phyloP scores from a whole-genome alignment of 2,113 vertebrate species.

The Todiramphus chloris region DNA sequence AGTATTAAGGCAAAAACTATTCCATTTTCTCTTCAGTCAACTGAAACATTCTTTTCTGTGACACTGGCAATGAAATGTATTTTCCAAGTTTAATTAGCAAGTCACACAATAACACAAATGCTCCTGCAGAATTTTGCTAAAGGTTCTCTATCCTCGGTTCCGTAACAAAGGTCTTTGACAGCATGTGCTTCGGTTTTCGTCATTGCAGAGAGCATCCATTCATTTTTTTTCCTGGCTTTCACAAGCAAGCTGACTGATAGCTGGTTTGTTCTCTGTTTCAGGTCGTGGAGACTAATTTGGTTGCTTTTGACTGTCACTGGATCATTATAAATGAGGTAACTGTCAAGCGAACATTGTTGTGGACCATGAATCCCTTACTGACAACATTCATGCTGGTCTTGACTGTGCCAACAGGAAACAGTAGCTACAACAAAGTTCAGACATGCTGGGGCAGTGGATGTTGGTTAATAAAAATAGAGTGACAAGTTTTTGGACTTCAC shows the following conservation, averaged over 20 bases:
- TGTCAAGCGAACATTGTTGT: constrained; percentile 17
- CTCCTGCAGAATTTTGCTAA: background rate
- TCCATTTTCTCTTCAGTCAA: constrained; percentile 21
- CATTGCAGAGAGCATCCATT: constrained; percentile 19
- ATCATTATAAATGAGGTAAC: constrained; percentile 99
- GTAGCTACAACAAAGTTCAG: constrained; percentile 30
- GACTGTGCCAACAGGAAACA: constrained; percentile 54
- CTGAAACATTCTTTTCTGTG: background rate
- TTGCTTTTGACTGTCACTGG: constrained; percentile 99
- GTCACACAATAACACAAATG: constrained; percentile 18
- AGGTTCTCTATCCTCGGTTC: constrained; percentile 10
- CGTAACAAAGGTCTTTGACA: constrained; percentile 18
- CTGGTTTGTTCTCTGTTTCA: constrained; percentile 79
- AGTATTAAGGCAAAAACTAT: background rate
- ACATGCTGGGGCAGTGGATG: background rate
- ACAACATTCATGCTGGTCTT: constrained; percentile 6
- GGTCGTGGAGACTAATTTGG: constrained; percentile 98
- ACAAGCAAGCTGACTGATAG: constrained; percentile 65
- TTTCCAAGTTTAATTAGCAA: constrained; percentile 51
- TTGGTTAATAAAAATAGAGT: constrained; percentile 40
- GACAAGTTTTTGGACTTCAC: background rate
- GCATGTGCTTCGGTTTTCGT: background rate
- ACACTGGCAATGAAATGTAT: background rate
- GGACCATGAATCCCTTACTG: background rate
- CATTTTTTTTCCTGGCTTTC: constrained; percentile 23